Conservation (phyloP, 2,888 invertebrate species). For the Drosophila fungiperda region DNA sequence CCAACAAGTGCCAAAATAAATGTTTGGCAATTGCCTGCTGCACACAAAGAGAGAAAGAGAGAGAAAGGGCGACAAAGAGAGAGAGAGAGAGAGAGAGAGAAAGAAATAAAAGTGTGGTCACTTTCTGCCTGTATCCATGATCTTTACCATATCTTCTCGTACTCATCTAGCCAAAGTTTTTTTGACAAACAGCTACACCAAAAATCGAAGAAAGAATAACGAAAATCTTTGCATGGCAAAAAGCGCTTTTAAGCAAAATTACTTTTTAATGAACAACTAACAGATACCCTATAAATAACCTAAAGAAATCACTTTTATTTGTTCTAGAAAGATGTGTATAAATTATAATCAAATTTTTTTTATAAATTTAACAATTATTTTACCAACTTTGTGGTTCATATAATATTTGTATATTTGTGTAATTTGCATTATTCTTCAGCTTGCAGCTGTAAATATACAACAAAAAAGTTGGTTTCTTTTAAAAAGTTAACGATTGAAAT, state of each 20-base stretch:
- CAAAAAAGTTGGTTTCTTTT: not conserved
- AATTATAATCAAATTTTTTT: too few species aligned
- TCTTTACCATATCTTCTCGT: conserved; percentile 37
- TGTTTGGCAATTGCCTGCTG: conserved; percentile 41
- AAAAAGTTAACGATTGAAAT: not conserved
- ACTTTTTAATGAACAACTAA: not conserved
- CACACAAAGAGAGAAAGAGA: not conserved
- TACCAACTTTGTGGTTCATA: too few species aligned
- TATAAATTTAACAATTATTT: too few species aligned
- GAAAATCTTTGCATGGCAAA: not conserved
- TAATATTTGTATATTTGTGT: too few species aligned
- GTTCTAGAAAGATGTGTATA: too few species aligned
- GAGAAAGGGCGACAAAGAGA: not conserved
- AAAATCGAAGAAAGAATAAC: not conserved
- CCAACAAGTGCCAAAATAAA: conserved; percentile 66
- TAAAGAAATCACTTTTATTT: not conserved
- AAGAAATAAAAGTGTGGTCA: conserved; percentile 10
- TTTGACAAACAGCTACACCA: not conserved
- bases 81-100: not conserved
- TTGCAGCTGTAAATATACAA: not conserved
- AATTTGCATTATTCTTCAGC: not conserved
- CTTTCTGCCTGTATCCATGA: conserved; percentile 48
- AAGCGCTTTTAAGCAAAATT: not conserved
- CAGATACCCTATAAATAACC: not conserved
- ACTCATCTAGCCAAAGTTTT: conserved; percentile 8